These are phyloP conservation scores for Acrocephalus kingi DNA, from an alignment of 2,113 vertebrate genomes.

Conservation along the genomic window DNA sequence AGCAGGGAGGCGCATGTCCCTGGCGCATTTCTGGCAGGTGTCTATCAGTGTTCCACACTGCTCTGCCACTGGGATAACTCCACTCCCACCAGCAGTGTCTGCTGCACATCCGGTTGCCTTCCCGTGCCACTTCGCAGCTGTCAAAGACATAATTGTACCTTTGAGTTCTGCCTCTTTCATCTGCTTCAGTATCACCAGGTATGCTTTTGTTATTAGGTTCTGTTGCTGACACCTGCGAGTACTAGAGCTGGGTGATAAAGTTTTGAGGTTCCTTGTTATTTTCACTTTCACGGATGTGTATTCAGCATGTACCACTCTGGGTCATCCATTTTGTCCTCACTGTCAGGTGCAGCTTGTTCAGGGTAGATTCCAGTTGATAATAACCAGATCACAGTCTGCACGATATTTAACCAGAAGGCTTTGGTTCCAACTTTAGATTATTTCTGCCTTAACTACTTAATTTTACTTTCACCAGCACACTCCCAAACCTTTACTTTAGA, in stretches of 20 bases:
- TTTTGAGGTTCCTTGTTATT: not conserved
- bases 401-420: not conserved
- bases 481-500: not conserved
- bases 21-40: fast-evolving
- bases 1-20: not conserved
- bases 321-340: not conserved
- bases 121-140: not conserved
- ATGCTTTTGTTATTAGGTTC: not conserved
- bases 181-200: not conserved
- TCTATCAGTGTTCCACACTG: not conserved
- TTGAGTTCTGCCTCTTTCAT: not conserved
- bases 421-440: not conserved
- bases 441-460: not conserved
- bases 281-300: not conserved
- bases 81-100: not conserved
- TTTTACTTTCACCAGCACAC: not conserved
- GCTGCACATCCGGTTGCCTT: not conserved
- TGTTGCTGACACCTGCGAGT: not conserved
- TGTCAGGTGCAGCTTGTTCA: not conserved
- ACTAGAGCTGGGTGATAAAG: not conserved
- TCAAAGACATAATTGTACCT: not conserved
- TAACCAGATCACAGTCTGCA: not conserved
- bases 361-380: not conserved
- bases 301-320: not conserved
- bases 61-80: not conserved